phyloP scores from a whole-genome alignment of 2,888 invertebrate species.

The Polymixis lichenea region DNA sequence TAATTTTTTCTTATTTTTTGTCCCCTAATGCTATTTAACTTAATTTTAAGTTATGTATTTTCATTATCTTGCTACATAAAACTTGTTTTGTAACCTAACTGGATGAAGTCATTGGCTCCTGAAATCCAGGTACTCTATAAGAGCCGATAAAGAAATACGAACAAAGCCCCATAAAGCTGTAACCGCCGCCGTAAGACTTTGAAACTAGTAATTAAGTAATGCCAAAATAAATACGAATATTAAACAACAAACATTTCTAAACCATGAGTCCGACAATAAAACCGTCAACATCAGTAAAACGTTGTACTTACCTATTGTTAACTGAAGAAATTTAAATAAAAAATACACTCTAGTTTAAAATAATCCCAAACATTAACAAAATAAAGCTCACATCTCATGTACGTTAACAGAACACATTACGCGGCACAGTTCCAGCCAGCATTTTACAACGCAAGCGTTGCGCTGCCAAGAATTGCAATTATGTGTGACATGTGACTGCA shows the following conservation, averaged over 20 bases:
- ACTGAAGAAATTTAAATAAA: neutral
- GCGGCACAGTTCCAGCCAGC: conserved; percentile 42
- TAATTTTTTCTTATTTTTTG: too few species aligned
- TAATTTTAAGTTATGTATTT: too few species aligned
- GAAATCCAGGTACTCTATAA: too few species aligned
- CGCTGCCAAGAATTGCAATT: conserved; percentile 67
- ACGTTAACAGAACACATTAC: conserved; percentile 40
- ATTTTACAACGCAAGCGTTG: conserved; percentile 53
- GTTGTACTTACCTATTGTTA: too few species aligned
- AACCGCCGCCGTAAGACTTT: neutral
- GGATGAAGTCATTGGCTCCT: too few species aligned
- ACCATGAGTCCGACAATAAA: too few species aligned
- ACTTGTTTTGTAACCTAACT: too few species aligned
- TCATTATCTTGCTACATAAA: too few species aligned
- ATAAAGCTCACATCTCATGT: conserved; percentile 28
- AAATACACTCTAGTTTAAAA: neutral
- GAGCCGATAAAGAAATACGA: too few species aligned
- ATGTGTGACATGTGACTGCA: conserved; percentile 61
- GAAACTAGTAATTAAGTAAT: neutral
- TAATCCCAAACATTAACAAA: conserved; percentile 13
- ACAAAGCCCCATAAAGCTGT: neutral
- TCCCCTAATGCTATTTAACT: too few species aligned
- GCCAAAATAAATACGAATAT: neutral
- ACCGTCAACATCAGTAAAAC: neutral
- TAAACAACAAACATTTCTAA: neutral